Evolutionary conservation across 2,113 vertebrate genomes (phyloP).

Genomic region (Brachirus orientalis): DNA sequence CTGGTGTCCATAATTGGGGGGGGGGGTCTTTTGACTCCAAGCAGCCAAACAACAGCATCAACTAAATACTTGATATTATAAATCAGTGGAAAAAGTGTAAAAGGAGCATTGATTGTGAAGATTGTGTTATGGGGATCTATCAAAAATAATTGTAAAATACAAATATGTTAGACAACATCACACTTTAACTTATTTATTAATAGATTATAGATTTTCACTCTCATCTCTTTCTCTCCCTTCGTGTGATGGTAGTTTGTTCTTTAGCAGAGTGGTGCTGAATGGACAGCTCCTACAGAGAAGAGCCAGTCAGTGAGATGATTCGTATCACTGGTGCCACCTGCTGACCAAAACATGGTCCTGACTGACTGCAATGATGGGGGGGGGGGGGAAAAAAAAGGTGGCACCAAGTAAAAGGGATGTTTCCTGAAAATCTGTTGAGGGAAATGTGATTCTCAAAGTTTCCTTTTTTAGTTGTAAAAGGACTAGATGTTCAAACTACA

Average conservation of each 20-base stretch:
- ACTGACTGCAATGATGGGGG: neutral
- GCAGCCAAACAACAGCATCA: too few relatives aligned
- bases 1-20: too few relatives aligned
- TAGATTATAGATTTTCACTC: neutral
- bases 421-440: too few relatives aligned
- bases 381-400: too few relatives aligned
- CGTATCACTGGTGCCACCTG: conserved; percentile 56
- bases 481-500: neutral
- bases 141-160: too few relatives aligned
- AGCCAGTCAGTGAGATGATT: conserved; percentile 13
- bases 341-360: conserved; percentile 16
- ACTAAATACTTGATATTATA: too few relatives aligned
- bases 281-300: conserved; percentile 78
- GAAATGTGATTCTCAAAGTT: neutral
- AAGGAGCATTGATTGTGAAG: too few relatives aligned
- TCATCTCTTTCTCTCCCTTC: neutral
- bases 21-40: too few relatives aligned
- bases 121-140: too few relatives aligned
- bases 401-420: too few relatives aligned
- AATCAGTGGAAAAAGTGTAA: too few relatives aligned
- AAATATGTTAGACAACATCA: neutral
- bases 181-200: neutral
- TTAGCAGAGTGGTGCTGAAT: conserved; percentile 76
- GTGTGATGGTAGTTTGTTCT: neutral
- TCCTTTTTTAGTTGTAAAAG: neutral